These are phyloP conservation scores for Myotis myotis DNA, from an alignment of 2,797 vertebrate genomes.

Conservation along the genomic window DNA sequence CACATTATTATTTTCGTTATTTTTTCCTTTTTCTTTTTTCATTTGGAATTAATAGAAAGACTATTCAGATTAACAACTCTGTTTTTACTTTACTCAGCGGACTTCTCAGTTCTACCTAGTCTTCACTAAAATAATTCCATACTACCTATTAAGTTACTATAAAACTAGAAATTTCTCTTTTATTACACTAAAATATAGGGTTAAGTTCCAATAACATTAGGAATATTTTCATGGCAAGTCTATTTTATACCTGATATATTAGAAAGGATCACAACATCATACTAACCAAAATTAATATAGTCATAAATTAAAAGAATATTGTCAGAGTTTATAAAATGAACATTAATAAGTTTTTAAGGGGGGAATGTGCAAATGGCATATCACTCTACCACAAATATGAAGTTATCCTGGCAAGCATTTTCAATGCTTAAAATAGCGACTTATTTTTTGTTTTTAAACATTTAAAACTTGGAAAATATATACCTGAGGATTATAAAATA, in stretches of 20 bases:
- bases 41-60: background rate
- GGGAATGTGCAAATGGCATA: background rate
- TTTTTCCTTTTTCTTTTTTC: background rate
- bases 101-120: background rate
- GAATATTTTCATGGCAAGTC: background rate
- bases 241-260: background rate
- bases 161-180: background rate
- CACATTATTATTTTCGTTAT: background rate
- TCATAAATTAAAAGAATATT: background rate
- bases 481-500: background rate
- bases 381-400: background rate
- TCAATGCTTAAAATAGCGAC: background rate
- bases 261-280: background rate
- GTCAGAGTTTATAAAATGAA: background rate
- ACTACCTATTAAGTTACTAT: background rate
- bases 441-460: background rate
- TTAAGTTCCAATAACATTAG: background rate
- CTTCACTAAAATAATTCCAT: background rate
- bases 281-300: background rate
- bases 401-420: background rate
- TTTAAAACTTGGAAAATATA: background rate
- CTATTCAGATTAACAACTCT: background rate
- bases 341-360: background rate
- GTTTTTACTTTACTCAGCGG: background rate
- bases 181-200: background rate